Evolutionary conservation across 2,797 vertebrate species (phyloP).

Genomic region (Iguana delicatissima): DNA sequence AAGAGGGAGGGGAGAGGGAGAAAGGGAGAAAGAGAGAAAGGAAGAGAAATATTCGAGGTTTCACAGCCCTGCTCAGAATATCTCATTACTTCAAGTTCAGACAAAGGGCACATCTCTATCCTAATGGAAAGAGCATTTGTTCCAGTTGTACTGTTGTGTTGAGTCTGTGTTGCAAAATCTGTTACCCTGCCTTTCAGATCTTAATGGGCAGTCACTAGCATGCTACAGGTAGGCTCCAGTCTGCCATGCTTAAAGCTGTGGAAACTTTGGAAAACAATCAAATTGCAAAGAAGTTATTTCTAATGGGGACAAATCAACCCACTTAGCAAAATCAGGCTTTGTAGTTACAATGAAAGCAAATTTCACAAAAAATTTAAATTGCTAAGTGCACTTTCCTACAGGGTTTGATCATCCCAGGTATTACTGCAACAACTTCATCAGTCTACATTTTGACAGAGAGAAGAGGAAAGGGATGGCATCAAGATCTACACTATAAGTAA

Average conservation of each 20-base stretch:
- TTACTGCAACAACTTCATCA: conserved; percentile 58
- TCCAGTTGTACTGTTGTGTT: conserved; percentile 39
- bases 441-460: conserved; percentile 39
- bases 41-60: conserved; percentile 73
- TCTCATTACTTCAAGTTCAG: conserved; percentile 68
- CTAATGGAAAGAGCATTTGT: conserved; percentile 41
- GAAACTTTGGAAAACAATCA: conserved; percentile 30
- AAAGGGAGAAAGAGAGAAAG: conserved; percentile 72
- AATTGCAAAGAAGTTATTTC: conserved; percentile 33
- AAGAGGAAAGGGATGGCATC: conserved; percentile 55
- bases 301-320: conserved; percentile 10
- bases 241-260: conserved; percentile 45
- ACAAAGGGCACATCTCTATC: conserved; percentile 25
- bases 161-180: conserved; percentile 51
- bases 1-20: conserved; percentile 59
- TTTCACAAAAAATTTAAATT: conserved; percentile 56
- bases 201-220: conserved; percentile 62
- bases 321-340: conserved; percentile 12
- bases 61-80: conserved; percentile 73
- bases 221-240: conserved; percentile 82
- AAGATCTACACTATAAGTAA: conserved; percentile 42
- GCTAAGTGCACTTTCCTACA: background rate
- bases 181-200: conserved; percentile 47
- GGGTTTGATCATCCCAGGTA: conserved; percentile 30
- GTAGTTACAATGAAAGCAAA: conserved; percentile 51